Conservation (phyloP, 2,113 vertebrate genomes). For the Terrapene triunguis region DNA sequence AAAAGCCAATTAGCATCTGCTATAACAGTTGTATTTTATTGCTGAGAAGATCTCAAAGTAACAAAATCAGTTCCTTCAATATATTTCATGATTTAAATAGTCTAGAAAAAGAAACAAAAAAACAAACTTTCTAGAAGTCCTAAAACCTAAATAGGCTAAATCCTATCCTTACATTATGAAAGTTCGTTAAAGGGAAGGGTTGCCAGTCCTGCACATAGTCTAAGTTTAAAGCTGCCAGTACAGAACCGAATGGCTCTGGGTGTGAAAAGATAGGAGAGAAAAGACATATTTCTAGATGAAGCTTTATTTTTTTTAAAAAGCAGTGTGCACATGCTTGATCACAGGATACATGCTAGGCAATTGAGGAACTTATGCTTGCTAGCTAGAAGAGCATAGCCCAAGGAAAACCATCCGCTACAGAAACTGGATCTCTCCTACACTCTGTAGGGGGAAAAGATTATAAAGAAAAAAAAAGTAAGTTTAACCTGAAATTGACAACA, state of each 20-base stretch:
- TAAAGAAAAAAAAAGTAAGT: background rate
- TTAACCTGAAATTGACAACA: conserved; percentile 40
- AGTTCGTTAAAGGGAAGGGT: background rate
- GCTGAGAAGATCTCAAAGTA: background rate
- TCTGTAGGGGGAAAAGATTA: background rate
- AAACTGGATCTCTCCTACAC: background rate
- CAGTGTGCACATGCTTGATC: background rate
- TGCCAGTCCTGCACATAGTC: background rate
- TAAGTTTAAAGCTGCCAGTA: background rate
- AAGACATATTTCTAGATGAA: background rate
- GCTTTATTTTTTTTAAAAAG: background rate
- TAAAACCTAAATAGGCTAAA: background rate
- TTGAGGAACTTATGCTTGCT: background rate
- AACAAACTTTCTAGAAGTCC: background rate
- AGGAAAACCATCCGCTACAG: background rate
- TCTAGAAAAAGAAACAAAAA: background rate
- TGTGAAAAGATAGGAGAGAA: conserved; percentile 3
- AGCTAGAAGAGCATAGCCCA: background rate
- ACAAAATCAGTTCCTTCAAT: background rate
- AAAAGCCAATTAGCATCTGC: conserved; percentile 7
- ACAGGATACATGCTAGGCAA: background rate
- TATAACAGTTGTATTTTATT: background rate
- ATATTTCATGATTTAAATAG: background rate
- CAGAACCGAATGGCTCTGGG: conserved; percentile 13
- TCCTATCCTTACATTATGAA: background rate